Evolutionary conservation across 2,113 vertebrate genomes (phyloP).

Genomic region (Corydoras sp.): DNA sequence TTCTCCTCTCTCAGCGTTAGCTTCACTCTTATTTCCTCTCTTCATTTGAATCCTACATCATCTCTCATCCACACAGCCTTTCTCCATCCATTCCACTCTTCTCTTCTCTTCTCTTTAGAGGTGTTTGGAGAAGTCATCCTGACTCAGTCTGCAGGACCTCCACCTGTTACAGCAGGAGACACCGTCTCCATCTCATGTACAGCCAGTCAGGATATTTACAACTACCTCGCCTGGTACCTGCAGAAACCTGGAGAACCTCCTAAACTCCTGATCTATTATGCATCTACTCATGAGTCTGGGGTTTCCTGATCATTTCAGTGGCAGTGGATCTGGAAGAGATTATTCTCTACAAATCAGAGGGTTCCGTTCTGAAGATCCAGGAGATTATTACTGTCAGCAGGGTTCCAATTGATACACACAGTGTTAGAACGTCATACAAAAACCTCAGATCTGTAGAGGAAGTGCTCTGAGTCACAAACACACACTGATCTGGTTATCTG

Average conservation of each 20-base stretch:
- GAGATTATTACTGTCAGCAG: background rate
- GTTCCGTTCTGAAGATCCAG: background rate
- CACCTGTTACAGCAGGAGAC: background rate
- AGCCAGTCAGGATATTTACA: background rate
- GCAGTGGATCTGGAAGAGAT: background rate
- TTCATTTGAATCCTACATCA: background rate
- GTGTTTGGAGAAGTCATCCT: background rate
- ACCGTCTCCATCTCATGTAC: background rate
- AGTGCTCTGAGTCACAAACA: background rate
- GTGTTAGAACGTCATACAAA: background rate
- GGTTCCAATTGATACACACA: background rate
- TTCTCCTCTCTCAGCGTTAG: background rate
- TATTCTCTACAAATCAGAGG: background rate
- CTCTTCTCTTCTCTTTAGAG: background rate
- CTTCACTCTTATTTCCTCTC: background rate
- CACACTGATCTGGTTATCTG: too few species aligned
- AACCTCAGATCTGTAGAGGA: background rate
- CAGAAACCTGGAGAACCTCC: background rate
- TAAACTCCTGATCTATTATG: background rate
- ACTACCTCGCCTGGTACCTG: background rate
- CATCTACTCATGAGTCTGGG: background rate
- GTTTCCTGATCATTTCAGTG: background rate
- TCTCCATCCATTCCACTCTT: background rate
- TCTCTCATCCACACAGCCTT: background rate
- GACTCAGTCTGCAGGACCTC: background rate